Conservation (phyloP, 2,797 vertebrate species). For the Mareca penelope region DNA sequence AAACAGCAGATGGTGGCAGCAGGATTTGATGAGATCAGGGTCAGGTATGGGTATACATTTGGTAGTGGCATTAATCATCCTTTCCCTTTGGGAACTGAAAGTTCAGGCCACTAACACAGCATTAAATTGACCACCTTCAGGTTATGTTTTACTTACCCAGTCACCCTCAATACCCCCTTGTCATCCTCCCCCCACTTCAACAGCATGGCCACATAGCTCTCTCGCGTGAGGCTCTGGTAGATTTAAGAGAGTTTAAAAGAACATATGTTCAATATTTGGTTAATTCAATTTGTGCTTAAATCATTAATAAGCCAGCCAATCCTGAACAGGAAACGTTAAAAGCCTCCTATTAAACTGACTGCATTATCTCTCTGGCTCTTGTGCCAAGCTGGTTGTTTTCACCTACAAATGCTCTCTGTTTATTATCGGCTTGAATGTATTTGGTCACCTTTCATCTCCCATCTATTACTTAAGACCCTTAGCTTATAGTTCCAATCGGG, state of each 20-base stretch:
- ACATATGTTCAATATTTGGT: conserved; percentile 76
- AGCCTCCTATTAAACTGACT: conserved; percentile 47
- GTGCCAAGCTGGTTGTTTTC: conserved; percentile 45
- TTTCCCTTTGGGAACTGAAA: conserved; percentile 71
- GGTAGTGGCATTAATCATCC: conserved; percentile 74
- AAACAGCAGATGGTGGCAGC: conserved; percentile 82
- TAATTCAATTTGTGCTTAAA: conserved; percentile 78
- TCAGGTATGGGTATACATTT: conserved; percentile 78
- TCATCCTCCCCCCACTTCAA: conserved; percentile 30
- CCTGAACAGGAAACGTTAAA: conserved; percentile 35
- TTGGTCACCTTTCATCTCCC: conserved; percentile 42
- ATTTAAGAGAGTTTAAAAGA: conserved; percentile 72
- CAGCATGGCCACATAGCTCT: neutral
- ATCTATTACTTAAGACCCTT: neutral
- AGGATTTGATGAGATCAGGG: conserved; percentile 82
- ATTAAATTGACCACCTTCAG: conserved; percentile 71
- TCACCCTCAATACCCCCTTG: conserved; percentile 57
- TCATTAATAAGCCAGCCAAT: conserved; percentile 65
- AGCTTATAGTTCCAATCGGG: neutral
- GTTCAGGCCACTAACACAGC: conserved; percentile 63
- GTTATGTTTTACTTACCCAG: conserved; percentile 72
- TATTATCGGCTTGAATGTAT: neutral
- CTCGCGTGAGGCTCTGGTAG: conserved; percentile 22
- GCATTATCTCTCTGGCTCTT: conserved; percentile 4
- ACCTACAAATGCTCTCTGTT: conserved; percentile 29